These are phyloP conservation scores for Mycetomoellerius zeteki DNA, from an alignment of 1,140 invertebrate genomes.

Conservation along the genomic window DNA sequence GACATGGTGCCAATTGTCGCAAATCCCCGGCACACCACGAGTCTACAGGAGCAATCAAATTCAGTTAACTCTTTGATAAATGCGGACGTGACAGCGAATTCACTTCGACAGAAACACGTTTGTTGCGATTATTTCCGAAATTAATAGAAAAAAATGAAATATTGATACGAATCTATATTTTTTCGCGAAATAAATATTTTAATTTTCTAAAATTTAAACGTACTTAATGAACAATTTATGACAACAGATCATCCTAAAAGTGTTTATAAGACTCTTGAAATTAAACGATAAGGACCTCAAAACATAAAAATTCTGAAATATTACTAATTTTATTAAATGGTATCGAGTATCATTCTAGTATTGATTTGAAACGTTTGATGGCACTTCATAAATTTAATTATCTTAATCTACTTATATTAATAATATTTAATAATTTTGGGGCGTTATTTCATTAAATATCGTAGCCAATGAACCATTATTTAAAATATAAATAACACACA, in stretches of 20 bases:
- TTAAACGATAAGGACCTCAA: neutral
- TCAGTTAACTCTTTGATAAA: slow-evolving; percentile 31
- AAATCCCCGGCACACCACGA: slow-evolving; percentile 30
- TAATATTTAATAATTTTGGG: slow-evolving; percentile 16
- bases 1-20: slow-evolving; percentile 67
- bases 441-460: neutral
- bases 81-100: neutral
- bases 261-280: neutral
- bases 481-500: neutral
- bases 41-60: slow-evolving; percentile 54
- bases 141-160: neutral
- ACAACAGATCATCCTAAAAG: neutral
- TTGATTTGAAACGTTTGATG: neutral
- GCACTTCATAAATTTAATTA: slow-evolving; percentile 11
- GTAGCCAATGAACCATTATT: neutral
- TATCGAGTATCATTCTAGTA: neutral
- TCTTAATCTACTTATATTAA: neutral
- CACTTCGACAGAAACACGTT: neutral
- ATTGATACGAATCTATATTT: neutral
- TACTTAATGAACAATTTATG: neutral
- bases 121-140: neutral
- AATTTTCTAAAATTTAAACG: neutral
- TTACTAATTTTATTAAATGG: neutral
- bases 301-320: neutral
- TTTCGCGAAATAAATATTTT: neutral